Evolutionary conservation across 2,113 vertebrate genomes (phyloP), one percentile per base, ranked within the genome.

Genomic region (Ictalurus punctatus): DNA sequence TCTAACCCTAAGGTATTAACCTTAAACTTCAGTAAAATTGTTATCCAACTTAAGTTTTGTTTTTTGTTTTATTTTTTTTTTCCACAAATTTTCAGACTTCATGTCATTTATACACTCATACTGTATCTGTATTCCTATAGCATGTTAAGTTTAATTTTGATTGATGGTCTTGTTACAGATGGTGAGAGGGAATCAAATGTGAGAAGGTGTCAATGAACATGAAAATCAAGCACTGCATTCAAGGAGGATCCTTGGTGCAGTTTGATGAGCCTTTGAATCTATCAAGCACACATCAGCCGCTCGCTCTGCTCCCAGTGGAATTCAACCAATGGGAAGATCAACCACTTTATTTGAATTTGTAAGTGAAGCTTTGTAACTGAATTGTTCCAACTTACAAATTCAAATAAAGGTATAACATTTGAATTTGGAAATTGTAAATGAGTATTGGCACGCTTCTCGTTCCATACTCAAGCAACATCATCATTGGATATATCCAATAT

Each of bases 131-230:
- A 40, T 25, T 37, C 10, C 19, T 59, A 40, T 23, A 83, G 5
- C 30, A 37, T 40, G 30, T 40, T 83, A 83, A 37, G 30, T 17
- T 14, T 61, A 1, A 83, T 61, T 83, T 61, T 83, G 58, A 83
- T 83, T 59, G 30, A 61, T 61, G 10, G 8, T 14, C 89, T 80
- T 83, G 37, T 58, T 84, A 88, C 58, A 87, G 92, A 93, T 92
- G 44, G 93, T 92, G 52, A 93, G 92, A 92, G 71, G 54, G 67
- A 91, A 90, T 89, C 86, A 89, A 91, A 90, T 71, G 84, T 87
- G 80, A 85, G 87, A 48, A 4, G 86, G 17, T 83, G 56, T 59
- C 54, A 83, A 30, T 37, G 85, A 85, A 88, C 67, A 10, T 4
- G 74, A 67, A 83, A 76, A 90, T 92, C 87, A 87, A 87, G 79